Base-by-base conservation (phyloP, 2,113 vertebrate species). In the Periophthalmus modestus region DNA sequence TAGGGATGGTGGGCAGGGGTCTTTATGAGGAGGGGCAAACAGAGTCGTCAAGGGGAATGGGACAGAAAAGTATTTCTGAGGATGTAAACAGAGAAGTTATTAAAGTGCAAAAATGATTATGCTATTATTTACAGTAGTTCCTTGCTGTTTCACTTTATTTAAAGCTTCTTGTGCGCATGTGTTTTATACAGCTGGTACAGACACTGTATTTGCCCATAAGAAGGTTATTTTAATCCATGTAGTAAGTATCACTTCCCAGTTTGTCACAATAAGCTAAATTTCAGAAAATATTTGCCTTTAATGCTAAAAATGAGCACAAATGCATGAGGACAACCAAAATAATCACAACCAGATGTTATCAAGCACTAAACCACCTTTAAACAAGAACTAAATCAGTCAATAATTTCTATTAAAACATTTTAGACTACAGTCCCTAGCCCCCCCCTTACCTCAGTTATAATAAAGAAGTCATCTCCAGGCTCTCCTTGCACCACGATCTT, bases 401-500 rank as follows among this genome's bases (percentile, higher is more conserved):
- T n/a, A 19, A 21, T 55, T 16, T 21, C 54, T 55, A 16, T 21
- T 48, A 15, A 48, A 55, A 21, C n/a, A 55, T 10, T 21, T n/a
- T 5, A 55, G 18, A 36, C 61, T 15, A 63, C 2, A 18, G 7
- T 19, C 21, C 5, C 23, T 12, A 43, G 39, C 7, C n/a, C 0
- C 23, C 55, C 4, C 33, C 55, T 66, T 86, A 98, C 97, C 96
- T 98, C 97, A 11, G 97, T 98, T 87, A 98, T 98, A 86, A 99
- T 98, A 93, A 96, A 98, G 94, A 98, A 98, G 74, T 97, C 97
- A 13, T 98, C 97, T 12, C 97, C 97, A 0, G 97, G 96, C 39
- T 98, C 95, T 72, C 97, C 97, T 80, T 99, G 97, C 52, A 98
- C 96, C 78, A 99, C 97, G 0, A 98, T 98, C 87, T 98, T 98